Evolutionary conservation across 2,113 vertebrate species (phyloP).

Genomic region (Gnathonemus echidnorhynchus): DNA sequence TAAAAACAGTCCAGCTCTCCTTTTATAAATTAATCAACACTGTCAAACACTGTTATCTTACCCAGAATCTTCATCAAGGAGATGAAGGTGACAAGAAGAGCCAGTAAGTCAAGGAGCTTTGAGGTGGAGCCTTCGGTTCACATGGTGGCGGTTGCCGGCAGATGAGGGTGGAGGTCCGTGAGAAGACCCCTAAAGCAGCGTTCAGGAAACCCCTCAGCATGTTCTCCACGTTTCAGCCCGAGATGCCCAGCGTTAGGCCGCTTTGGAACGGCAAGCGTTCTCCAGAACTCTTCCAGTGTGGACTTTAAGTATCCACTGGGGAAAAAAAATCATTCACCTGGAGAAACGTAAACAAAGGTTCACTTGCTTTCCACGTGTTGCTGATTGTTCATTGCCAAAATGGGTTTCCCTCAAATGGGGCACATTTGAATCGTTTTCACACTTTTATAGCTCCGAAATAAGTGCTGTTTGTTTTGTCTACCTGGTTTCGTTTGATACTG

Average conservation of each 20-base stretch:
- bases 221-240: background rate
- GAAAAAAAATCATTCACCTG: background rate
- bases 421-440: background rate
- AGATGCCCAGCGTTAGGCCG: background rate
- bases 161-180: background rate
- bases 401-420: background rate
- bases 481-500: background rate
- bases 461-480: background rate
- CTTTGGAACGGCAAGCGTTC: background rate
- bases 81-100: constrained; percentile 7
- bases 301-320: background rate
- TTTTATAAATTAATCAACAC: background rate
- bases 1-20: background rate
- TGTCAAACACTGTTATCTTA: background rate
- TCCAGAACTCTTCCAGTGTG: background rate
- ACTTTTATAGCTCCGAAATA: background rate
- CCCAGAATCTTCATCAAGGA: constrained; percentile 5
- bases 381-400: background rate
- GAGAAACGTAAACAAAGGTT: background rate
- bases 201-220: background rate
- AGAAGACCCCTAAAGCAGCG: background rate
- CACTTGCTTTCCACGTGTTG: background rate
- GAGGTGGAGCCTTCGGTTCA: background rate
- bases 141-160: background rate
- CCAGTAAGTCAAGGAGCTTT: background rate